A percentile compares a stretch with the other conserved stretches of the same genome.
phyloP scores from a whole-genome alignment of 2,888 invertebrate species.

The Aromia moschata region DNA sequence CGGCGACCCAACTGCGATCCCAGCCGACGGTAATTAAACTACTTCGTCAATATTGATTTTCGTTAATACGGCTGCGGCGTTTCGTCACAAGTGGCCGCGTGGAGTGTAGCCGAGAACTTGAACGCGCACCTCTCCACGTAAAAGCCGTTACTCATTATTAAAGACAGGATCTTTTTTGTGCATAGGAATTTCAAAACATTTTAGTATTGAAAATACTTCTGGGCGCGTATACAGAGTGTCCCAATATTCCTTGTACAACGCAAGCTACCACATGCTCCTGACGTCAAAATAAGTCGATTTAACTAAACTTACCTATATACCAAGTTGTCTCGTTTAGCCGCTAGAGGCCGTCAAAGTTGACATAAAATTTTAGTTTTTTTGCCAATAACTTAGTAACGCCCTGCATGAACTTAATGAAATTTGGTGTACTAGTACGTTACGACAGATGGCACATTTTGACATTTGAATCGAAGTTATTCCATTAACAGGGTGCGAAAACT shows the following conservation, averaged over 20 bases:
- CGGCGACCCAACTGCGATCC: not conserved
- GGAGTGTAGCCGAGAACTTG: too few relatives aligned
- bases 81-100: not conserved
- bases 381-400: too few relatives aligned
- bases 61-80: not conserved
- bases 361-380: too few relatives aligned
- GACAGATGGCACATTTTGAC: too few relatives aligned
- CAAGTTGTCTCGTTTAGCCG: not conserved
- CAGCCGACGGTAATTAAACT: constrained; percentile 7
- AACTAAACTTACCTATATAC: not conserved
- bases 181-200: too few relatives aligned
- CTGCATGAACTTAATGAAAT: too few relatives aligned
- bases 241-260: not conserved
- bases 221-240: not conserved
- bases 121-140: too few relatives aligned
- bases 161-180: too few relatives aligned
- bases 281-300: not conserved
- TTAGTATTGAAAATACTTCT: not conserved
- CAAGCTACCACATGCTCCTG: not conserved
- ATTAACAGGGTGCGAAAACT: too few relatives aligned
- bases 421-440: too few relatives aligned
- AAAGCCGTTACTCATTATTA: too few relatives aligned
- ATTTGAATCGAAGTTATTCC: too few relatives aligned
- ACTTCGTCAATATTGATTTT: not conserved
- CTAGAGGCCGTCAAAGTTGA: not conserved